These are phyloP conservation scores for Aleiodes testaceus DNA, from an alignment of 2,888 invertebrate species.

Conservation along the genomic window DNA sequence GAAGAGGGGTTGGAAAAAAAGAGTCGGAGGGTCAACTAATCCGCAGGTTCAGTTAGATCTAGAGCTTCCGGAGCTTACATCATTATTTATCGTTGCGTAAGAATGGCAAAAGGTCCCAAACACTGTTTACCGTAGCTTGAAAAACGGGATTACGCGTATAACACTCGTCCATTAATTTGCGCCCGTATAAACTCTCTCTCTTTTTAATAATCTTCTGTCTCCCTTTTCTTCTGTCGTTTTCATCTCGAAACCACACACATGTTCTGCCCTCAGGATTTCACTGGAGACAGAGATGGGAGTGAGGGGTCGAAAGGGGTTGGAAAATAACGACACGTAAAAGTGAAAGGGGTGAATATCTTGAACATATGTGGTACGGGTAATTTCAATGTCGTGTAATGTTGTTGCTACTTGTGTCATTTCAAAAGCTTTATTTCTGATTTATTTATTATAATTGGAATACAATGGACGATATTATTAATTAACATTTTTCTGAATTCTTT, in stretches of 20 bases:
- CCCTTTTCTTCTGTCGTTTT: too few relatives aligned
- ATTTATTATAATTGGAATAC: too few relatives aligned
- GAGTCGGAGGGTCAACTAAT: conserved; percentile 52
- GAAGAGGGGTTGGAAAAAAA: conserved; percentile 11
- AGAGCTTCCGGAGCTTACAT: conserved; percentile 62
- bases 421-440: too few relatives aligned
- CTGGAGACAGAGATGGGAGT: conserved; percentile 19
- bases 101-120: conserved; percentile 66
- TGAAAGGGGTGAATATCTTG: conserved; percentile 44
- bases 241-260: conserved; percentile 23
- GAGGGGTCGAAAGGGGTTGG: not conserved
- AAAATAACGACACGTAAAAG: conserved; percentile 37
- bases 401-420: too few relatives aligned
- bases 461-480: too few relatives aligned
- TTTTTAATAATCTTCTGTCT: not conserved
- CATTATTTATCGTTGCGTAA: conserved; percentile 71
- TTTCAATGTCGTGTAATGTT: conserved; percentile 24
- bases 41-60: conserved; percentile 58
- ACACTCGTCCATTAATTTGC: conserved; percentile 48
- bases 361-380: conserved; percentile 47
- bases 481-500: too few relatives aligned
- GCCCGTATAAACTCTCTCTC: conserved; percentile 32
- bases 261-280: conserved; percentile 26
- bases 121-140: conserved; percentile 64
- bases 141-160: conserved; percentile 55